Base-by-base conservation (phyloP, 1,140 invertebrate species). In the Cyrtorhinus lividipennis region DNA sequence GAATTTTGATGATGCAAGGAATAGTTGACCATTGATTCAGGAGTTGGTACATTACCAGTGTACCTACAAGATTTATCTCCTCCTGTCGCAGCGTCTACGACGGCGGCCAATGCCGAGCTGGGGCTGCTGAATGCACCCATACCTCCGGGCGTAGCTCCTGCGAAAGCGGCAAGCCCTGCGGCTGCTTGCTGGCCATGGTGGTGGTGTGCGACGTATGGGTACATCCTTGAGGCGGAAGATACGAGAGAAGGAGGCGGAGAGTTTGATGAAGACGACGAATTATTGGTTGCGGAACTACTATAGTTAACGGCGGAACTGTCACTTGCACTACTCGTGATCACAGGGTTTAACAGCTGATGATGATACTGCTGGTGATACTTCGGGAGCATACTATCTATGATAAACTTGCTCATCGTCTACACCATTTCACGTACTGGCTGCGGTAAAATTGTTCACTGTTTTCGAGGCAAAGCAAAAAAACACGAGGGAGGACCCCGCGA, bases 361-460 rank as follows among this genome's bases (percentile, higher is more conserved):
- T 83, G 83, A 72, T 85, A 86, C 77, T 86, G 85, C 72, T 84
- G 84, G 73, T 87, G 83, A 79, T 94, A 94, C 82, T 93, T 93
- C 69, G 90, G 90, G 78, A 94, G 85, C 88, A 93, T 92, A 81
- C 88, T 92, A 88, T 93, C 90, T 79, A 93, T 91, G 83, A 90
- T 87, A 80, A 92, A 92, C 85, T 94, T 93, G 78, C 92, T 44
- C 62, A 65, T 64, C 62, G 48, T 65, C 62, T 48, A 66, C 64
- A 65, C 63, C 63, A 64, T 64, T 59, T 61, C 59, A 27, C 56
- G 24, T 20, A 61, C 59, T 12, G 5, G 44, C 59, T 24, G 26
- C 23, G 46, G 56, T 46, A 46, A 38, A 20, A 25, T 48, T 23
- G 24, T 18, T 44, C 23, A 38, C 56, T 18, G 56, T 44, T 44